phyloP scores from a whole-genome alignment of 1,140 invertebrate species.

The Parapsyche elsis region DNA sequence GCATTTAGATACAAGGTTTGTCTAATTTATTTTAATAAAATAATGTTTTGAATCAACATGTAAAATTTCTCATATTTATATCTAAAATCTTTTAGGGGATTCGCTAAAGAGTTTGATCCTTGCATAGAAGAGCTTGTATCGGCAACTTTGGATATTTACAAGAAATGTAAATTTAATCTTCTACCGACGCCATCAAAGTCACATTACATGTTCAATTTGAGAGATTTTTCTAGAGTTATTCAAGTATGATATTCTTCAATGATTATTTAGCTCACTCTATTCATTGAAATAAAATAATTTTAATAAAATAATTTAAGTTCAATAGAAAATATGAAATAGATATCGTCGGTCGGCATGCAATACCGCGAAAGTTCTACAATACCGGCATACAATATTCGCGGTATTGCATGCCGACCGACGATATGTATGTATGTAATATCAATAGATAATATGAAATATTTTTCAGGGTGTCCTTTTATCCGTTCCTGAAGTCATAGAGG shows the following conservation, averaged over 20 bases:
- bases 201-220: conserved; percentile 94
- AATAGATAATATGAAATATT: not conserved
- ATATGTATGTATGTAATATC: too few relatives aligned
- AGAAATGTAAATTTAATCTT: conserved; percentile 82
- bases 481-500: conserved; percentile 91
- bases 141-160: conserved; percentile 90
- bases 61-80: not conserved
- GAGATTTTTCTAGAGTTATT: conserved; percentile 94
- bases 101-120: conserved; percentile 95
- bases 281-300: not conserved
- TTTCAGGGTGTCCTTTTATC: conserved; percentile 88
- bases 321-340: too few relatives aligned
- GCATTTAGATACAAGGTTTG: conserved; percentile 89
- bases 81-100: conserved; percentile 74
- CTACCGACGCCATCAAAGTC: conserved; percentile 92
- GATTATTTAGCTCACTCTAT: conserved; percentile 4
- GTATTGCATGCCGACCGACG: too few relatives aligned
- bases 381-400: too few relatives aligned
- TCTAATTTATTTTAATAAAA: not conserved
- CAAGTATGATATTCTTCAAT: conserved; percentile 68
- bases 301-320: not conserved
- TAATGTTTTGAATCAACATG: not conserved
- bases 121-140: conserved; percentile 90
- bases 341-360: too few relatives aligned
- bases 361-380: too few relatives aligned